Base-by-base conservation (phyloP, 2,888 invertebrate species). In the Diarsia brunnea region DNA sequence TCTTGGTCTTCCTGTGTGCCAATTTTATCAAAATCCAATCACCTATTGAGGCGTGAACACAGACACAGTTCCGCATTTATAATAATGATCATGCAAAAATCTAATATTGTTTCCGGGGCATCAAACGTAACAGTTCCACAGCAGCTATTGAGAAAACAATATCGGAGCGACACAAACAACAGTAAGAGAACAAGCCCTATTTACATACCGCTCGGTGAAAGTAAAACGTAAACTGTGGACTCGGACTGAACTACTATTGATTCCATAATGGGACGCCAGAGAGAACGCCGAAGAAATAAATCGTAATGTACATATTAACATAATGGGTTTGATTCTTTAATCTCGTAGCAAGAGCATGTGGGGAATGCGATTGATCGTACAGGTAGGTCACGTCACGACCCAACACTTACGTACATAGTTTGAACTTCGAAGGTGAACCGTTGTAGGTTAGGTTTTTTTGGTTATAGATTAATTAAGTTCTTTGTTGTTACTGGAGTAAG, bases 161-260 rank as follows among this genome's bases (percentile, higher is more conserved):
- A 88, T 88, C 85, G 87, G 73, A 69, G 83, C 84, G 83, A 89
- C 82, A 89, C 87, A 85, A 89, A 89, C 86, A 87, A 79, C 79
- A 84, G 85, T 87, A 88, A 85, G 85, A 89, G 85, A 89, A 87
- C 86, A 83, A 89, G 87, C 72, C 85, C 86, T 90, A 92, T 92
- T 92, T 91, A 90, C 89, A 90, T 90, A 89, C 89, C 84, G 81
- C 82, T 75, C 66, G 85, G 90, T 88, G 92, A 93, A 92, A 93
- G 92, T 92, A 90, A 89, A 91, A 85, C 87, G 84, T 81, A 86
- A 87, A 85, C 82, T 86, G 76, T 85, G 79, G 81, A 86, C 79
- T 85, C 79, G 65, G 79, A 87, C 84, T 86, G 75, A 86, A 88
- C 87, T 87, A 82, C 83, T 87, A 90, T 88, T 86, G 89, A 90